A percentile compares a stretch with the other conserved stretches of the same genome.
Conservation (phyloP, 1,140 invertebrate genomes). For the Meloidogyne hapla region DNA sequence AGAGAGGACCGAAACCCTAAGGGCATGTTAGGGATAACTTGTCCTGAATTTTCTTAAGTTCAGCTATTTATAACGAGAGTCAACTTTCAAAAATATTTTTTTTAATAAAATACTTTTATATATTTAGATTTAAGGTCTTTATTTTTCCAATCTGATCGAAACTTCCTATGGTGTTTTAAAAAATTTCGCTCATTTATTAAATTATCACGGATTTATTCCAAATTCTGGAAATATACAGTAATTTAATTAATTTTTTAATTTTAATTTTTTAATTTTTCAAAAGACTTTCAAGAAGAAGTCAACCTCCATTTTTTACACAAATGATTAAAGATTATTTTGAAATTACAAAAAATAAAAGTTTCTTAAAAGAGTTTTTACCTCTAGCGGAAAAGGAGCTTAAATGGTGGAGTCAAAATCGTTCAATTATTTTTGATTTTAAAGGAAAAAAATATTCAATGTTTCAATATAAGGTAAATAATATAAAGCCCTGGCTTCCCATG, state of each 20-base stretch:
- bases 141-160: constrained; percentile 77
- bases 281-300: constrained; percentile 70
- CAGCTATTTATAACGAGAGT: no score
- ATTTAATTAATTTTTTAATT: constrained; percentile 31
- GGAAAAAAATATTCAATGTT: constrained; percentile 11
- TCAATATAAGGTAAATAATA: constrained; percentile 34
- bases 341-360: constrained; percentile 72
- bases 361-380: constrained; percentile 46
- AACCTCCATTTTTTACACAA: constrained; percentile 78
- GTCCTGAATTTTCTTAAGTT: no score
- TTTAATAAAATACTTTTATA: neutral
- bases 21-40: no score
- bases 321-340: constrained; percentile 78
- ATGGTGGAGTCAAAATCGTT: constrained; percentile 52
- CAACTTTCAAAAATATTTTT: no score
- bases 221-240: constrained; percentile 86
- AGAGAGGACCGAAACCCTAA: no score
- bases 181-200: constrained; percentile 43
- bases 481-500: no score
- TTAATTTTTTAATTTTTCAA: neutral
- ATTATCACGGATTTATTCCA: constrained; percentile 75
- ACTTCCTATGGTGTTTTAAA: constrained; percentile 77
- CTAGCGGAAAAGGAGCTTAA: constrained; percentile 50
- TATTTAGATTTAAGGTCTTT: constrained; percentile 65
- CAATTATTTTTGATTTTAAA: constrained; percentile 17